Evolutionary conservation across 1,140 invertebrate genomes (phyloP), one percentile per base, ranked within the genome.

Genomic region (Sminthurides bifidus): DNA sequence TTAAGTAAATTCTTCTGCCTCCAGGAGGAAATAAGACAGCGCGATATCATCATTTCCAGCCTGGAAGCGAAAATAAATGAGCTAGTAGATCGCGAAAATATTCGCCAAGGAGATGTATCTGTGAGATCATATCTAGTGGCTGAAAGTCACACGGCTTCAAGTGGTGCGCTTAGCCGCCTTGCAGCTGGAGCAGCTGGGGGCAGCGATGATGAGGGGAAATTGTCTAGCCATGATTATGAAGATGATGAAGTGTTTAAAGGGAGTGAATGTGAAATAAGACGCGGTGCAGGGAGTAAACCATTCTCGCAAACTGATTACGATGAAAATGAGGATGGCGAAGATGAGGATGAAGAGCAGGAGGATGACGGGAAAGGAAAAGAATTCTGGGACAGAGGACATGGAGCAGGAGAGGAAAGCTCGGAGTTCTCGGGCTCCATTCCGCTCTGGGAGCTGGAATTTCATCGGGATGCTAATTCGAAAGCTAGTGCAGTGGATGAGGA

Each of bases 11-110:
- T 86, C 66, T 75, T 77, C 19, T 81, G 75, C 38, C 71, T 90
- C 65, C 83, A 87, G 69, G 73, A 79, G 35, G 86, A 88, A 71
- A 79, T 88, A 10, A 74, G 75, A 8, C 81, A 79, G 54, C 75
- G 84, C 6, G 85, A 88, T 68, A 79, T 83, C 65, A 81, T 87
- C 35, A 89, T 89, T 60, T 75, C 72, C 10, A 79, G 85, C 66
- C 72, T 90, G 12, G 83, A 85, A 67, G 71, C 75, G 23, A 74
- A 81, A 52, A 84, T 87, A 49, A 75, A 77, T 60, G 78, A 83
- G 60, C 67, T 85, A 40, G 82, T 84, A 35, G 37, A 60, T 15
- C 52, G 52, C 31, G 38, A 30, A 31, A 45, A 24, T 23, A 44
- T 8, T 12, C 12, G 21, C 19, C 14, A 30, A 5, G 19, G 12